phyloP scores from a whole-genome alignment of 2,888 invertebrate genomes.

The Amblyjoppa fuscipennis region DNA sequence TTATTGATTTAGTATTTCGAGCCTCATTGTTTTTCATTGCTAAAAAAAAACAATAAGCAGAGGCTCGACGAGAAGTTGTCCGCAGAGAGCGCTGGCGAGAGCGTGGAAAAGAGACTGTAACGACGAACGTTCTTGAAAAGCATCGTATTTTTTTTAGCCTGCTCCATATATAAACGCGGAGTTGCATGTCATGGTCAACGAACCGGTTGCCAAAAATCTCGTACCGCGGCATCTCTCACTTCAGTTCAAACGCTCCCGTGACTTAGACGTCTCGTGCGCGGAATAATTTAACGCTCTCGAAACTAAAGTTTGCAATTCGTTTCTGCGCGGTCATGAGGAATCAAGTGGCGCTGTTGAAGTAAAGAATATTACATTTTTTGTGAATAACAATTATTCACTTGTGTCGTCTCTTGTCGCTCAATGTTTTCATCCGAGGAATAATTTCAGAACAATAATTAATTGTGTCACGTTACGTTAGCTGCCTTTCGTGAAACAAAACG shows the following conservation, averaged over 20 bases:
- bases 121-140: constrained; percentile 62
- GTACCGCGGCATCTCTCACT: constrained; percentile 50
- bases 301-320: background rate
- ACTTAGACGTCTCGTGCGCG: constrained; percentile 30
- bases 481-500: background rate
- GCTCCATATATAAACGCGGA: constrained; percentile 71
- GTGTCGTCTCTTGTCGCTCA: background rate
- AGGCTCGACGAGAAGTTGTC: background rate
- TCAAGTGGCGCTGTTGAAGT: constrained; percentile 37
- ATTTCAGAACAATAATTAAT: background rate
- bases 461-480: background rate
- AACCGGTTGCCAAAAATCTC: constrained; percentile 72
- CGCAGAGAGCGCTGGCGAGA: background rate
- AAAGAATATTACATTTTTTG: constrained; percentile 15
- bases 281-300: background rate
- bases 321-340: constrained; percentile 29
- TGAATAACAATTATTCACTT: background rate
- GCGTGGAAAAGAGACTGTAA: background rate
- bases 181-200: constrained; percentile 73
- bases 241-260: constrained; percentile 50
- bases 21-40: background rate
- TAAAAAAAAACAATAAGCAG: background rate
- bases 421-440: background rate
- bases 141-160: constrained; percentile 63
- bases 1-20: background rate